A percentile compares a stretch with the other conserved stretches of the same genome.
phyloP scores from a whole-genome alignment of 1,140 invertebrate genomes.

The Andricus grossulariae region DNA sequence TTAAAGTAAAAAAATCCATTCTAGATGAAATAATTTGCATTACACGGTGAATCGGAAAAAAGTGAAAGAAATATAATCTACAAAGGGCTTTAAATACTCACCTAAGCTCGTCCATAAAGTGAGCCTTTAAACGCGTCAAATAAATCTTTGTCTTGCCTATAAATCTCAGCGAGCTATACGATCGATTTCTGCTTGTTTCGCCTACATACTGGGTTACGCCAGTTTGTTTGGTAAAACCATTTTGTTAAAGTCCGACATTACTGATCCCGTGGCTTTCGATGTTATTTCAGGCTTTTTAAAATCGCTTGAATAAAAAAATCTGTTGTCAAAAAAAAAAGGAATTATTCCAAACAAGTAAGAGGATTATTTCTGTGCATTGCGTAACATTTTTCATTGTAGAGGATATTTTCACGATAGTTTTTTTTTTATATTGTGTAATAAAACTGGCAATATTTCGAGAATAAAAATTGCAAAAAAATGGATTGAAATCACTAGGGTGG shows the following conservation, averaged over 20 bases:
- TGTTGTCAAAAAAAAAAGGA: neutral
- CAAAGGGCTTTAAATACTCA: constrained; percentile 57
- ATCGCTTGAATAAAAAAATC: neutral
- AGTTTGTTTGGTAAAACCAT: constrained; percentile 47
- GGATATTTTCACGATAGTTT: too few relatives aligned
- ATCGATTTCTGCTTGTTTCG: constrained; percentile 60
- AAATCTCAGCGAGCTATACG: constrained; percentile 61
- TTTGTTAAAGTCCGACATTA: constrained; percentile 30
- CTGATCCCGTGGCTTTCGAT: constrained; percentile 8
- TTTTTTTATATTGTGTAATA: too few relatives aligned
- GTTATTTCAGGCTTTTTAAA: neutral
- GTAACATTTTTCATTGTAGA: too few relatives aligned
- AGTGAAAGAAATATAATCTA: constrained; percentile 36
- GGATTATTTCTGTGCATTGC: neutral
- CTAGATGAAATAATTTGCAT: neutral
- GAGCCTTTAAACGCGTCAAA: constrained; percentile 68
- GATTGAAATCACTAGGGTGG: too few relatives aligned
- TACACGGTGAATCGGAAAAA: neutral
- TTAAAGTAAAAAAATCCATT: neutral
- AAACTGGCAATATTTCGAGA: too few relatives aligned
- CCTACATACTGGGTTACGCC: constrained; percentile 34
- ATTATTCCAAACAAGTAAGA: neutral
- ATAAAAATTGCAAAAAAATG: too few relatives aligned
- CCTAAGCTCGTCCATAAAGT: constrained; percentile 64
- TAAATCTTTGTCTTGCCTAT: constrained; percentile 61